Evolutionary conservation across 2,113 vertebrate genomes (phyloP), one percentile per base, ranked within the genome.

Genomic region (Crotalus helleri): DNA sequence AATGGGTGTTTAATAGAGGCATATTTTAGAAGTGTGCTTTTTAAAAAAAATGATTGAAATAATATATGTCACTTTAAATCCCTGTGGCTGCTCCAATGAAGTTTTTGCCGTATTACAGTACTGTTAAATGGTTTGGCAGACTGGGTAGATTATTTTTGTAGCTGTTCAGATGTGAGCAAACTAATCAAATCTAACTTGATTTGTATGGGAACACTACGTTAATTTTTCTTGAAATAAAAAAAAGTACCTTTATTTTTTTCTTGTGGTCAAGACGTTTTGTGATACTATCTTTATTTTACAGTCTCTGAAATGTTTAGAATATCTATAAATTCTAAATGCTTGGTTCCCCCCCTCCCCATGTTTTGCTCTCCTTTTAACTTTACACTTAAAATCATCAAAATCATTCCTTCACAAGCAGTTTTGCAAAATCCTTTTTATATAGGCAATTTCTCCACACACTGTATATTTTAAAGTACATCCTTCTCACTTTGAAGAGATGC

Each of bases 11-110:
- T 97, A 97, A 97, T 93, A 0, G 92, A 98, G 94, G 94, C 87
- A 3, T 92, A 87, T 97, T 97, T 97, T 97, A 98, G 97, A 98
- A 98, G 98, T 97, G 96, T 98, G 95, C 94, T 98, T 98, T 98
- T 97, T 96, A 97, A 97, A 97, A 98, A 91, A 94, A 1, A 86
- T 97, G 93, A 97, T 96, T 95, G 97, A 95, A 97, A 97, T 95
- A 97, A 97, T 95, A 97, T 98, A 98, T 97, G 94, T 97, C 96
- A 98, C 97, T 96, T 96, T 97, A 97, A 97, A 95, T 98, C 97
- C 95, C 97, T 97, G 96, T 98, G 97, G 97, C 98, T 98, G 97
- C 97, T 98, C 97, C 98, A 97, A 92, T 93, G 86, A 49, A 89
- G 81, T 29, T 53, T 39, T 86, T 89, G 90, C 92, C 85, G 93